These are phyloP conservation scores for Chymomyza fuscimana DNA, from an alignment of 2,888 invertebrate genomes.

Conservation along the genomic window DNA sequence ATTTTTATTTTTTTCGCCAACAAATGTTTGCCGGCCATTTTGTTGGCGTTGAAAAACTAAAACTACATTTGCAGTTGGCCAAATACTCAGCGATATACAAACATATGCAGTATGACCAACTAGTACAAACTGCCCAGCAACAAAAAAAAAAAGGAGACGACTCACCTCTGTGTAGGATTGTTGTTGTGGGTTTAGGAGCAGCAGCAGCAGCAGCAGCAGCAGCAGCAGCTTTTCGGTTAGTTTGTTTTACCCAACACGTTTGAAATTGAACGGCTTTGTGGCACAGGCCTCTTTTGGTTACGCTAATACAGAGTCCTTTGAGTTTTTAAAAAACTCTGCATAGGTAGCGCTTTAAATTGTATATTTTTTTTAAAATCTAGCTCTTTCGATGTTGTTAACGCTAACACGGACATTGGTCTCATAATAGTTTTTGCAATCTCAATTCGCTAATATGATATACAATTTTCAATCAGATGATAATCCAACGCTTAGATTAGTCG, in stretches of 20 bases:
- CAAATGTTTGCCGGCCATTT: constrained; percentile 7
- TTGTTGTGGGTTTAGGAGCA: background rate
- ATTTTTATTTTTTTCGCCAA: background rate
- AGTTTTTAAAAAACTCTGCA: background rate
- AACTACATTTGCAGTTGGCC: constrained; percentile 26
- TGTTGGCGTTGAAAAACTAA: background rate
- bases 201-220: background rate
- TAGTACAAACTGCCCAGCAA: background rate
- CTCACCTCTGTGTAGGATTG: background rate
- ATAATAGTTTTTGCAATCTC: too few relatives aligned
- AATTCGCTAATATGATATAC: too few relatives aligned
- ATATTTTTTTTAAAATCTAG: too few relatives aligned
- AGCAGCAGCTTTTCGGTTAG: constrained; percentile 30
- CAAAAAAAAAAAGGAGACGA: background rate
- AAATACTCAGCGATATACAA: constrained; percentile 7
- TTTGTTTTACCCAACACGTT: constrained; percentile 57
- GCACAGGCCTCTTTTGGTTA: background rate
- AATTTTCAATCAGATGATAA: too few relatives aligned
- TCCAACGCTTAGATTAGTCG: too few relatives aligned
- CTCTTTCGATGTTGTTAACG: too few relatives aligned
- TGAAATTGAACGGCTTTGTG: constrained; percentile 62
- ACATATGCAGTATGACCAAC: background rate
- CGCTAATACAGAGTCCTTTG: background rate
- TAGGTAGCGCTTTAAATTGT: background rate
- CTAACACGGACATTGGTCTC: too few relatives aligned